Evolutionary conservation across 2,888 invertebrate genomes (phyloP).

Genomic region (Drosophila kuntzei): DNA sequence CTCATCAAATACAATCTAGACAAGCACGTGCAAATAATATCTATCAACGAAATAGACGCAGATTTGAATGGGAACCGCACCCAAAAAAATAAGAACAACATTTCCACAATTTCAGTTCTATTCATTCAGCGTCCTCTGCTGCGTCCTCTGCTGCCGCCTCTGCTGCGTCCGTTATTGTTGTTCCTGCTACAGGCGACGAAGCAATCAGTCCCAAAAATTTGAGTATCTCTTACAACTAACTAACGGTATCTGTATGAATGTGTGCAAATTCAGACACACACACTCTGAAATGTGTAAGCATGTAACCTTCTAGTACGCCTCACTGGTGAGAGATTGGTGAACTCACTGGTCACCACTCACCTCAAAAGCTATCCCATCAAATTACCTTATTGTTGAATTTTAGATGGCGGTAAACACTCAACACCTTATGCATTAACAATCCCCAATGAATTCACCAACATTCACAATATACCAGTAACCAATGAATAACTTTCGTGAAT

Average conservation of each 20-base stretch:
- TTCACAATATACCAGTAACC: too few relatives aligned
- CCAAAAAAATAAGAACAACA: constrained; percentile 44
- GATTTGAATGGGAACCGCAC: constrained; percentile 45
- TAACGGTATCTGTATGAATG: constrained; percentile 44
- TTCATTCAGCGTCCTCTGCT: constrained; percentile 39
- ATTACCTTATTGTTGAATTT: too few relatives aligned
- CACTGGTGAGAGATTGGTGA: too few relatives aligned
- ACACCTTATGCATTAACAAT: too few relatives aligned
- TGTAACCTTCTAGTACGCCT: too few relatives aligned
- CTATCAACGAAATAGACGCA: constrained; percentile 50
- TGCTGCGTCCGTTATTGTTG: constrained; percentile 2
- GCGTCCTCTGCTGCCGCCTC: background rate
- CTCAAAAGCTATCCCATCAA: too few relatives aligned
- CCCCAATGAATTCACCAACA: too few relatives aligned
- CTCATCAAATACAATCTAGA: constrained; percentile 49
- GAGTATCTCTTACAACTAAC: constrained; percentile 60
- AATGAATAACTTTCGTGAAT: too few relatives aligned
- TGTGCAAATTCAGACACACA: constrained; percentile 16
- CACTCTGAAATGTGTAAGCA: background rate
- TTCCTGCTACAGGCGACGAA: constrained; percentile 31
- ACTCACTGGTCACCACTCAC: too few relatives aligned
- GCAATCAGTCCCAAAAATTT: constrained; percentile 53
- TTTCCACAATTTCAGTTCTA: constrained; percentile 35
- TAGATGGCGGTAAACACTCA: too few relatives aligned
- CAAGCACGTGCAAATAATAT: constrained; percentile 69